Conservation (phyloP, 2,113 vertebrate species). For the Hippocampus guttulatus region DNA sequence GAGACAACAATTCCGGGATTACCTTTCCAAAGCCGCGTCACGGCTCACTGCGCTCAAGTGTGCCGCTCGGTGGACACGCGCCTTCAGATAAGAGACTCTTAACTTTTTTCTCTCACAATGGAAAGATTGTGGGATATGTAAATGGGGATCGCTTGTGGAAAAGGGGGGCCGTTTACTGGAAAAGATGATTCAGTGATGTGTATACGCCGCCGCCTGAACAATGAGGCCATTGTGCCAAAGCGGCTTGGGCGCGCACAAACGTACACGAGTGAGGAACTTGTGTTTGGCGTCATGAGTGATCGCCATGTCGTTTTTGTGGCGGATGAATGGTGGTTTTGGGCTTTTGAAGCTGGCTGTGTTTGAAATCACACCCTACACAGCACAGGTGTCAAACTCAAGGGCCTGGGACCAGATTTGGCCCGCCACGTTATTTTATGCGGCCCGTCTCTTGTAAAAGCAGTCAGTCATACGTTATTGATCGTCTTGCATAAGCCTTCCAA, state of each 20-base stretch:
- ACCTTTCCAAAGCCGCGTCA: background rate
- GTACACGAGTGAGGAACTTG: background rate
- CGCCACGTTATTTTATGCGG: background rate
- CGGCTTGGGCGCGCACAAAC: constrained; percentile 16
- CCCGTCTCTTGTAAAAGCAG: background rate
- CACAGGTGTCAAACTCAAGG: no score
- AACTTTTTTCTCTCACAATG: constrained; percentile 3
- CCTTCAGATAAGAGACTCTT: background rate
- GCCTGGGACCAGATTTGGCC: no score
- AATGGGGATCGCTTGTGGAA: constrained; percentile 13
- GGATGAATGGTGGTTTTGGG: constrained; percentile 45
- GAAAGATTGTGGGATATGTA: background rate
- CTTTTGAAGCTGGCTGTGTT: constrained; percentile 37
- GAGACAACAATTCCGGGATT: background rate
- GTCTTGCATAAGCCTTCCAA: constrained; percentile 7
- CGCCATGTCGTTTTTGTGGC: constrained; percentile 28
- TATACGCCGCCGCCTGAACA: constrained; percentile 45
- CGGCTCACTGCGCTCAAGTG: background rate
- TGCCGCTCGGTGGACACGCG: background rate
- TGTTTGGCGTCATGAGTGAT: constrained; percentile 10
- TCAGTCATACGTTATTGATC: constrained; percentile 17
- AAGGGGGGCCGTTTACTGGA: constrained; percentile 26
- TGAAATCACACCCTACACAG: background rate
- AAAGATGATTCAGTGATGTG: constrained; percentile 56
- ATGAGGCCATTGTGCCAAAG: constrained; percentile 46